A percentile compares a stretch with the other conserved stretches of the same genome.
phyloP scores from a whole-genome alignment of 2,888 invertebrate species.

The Metallyticus violacea region DNA sequence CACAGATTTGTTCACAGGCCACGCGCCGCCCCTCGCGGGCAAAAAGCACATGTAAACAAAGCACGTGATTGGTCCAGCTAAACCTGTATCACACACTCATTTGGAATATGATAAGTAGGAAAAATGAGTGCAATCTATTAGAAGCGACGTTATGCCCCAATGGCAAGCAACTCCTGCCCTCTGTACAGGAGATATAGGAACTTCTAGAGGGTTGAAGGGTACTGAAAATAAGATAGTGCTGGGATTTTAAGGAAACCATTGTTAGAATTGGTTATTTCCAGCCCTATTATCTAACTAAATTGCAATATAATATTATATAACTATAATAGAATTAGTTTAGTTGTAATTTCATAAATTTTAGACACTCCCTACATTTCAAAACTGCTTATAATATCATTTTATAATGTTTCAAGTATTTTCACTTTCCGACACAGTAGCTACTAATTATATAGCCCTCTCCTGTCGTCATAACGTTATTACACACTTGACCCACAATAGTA shows the following conservation, averaged over 20 bases:
- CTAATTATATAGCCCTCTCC: too few species aligned
- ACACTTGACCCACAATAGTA: too few species aligned
- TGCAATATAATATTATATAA: too few species aligned
- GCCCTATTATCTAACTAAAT: too few species aligned
- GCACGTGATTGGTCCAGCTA: slow-evolving; percentile 21
- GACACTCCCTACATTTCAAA: too few species aligned
- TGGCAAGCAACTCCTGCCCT: slow-evolving; percentile 23
- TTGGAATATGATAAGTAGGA: slow-evolving; percentile 28
- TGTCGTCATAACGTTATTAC: too few species aligned
- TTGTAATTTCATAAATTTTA: too few species aligned
- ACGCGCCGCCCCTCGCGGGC: slow-evolving; percentile 38
- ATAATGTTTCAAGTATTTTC: too few species aligned
- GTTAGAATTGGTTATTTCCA: too few species aligned
- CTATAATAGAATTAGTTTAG: too few species aligned
- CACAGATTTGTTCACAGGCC: slow-evolving; percentile 37
- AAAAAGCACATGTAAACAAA: slow-evolving; percentile 18
- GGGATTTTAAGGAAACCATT: background rate
- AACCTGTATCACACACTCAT: slow-evolving; percentile 19
- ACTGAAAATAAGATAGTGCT: background rate
- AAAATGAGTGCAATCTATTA: slow-evolving; percentile 27
- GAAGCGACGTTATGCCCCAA: background rate
- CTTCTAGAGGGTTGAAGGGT: background rate
- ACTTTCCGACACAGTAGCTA: too few species aligned
- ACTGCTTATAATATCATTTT: too few species aligned
- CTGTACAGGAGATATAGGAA: slow-evolving; percentile 12